Evolutionary conservation across 2,888 invertebrate genomes (phyloP), one percentile per base, ranked within the genome.

Genomic region (Nomada ferruginata): DNA sequence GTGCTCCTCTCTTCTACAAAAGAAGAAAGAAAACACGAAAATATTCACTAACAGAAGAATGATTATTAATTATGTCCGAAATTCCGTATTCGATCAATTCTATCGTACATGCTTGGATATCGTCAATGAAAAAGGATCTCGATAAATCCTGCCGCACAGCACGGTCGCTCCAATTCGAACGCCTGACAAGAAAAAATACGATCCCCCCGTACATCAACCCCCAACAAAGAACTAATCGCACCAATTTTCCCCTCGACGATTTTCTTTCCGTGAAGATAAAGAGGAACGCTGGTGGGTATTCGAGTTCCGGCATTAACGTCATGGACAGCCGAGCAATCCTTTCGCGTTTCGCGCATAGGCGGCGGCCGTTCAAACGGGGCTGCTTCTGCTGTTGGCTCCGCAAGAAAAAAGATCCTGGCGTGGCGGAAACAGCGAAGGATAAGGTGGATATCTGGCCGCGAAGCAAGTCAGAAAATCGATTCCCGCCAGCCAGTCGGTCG

Each of bases 271-370:
- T 53, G 59, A 75, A 82, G 78, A 72, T 59, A 76, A 71, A 84
- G 47, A 77, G 60, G 52, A 47, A 47, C 15, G 55, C 29, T 55
- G 53, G 47, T 59, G 66, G 52, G 73, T 26, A 65, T 84, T 83
- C 73, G 78, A 82, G 73, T 86, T 76, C 42, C 65, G 15, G 66
- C 86, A 79, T 87, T 85, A 87, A 86, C 66, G 87, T 85, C 87
- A 82, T 61, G 18, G 53, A 50, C 85, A 81, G 85, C 60, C 42
- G 50, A 53, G 70, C 75, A 57, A 85, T 87, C 70, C 83, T 85
- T 83, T 86, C 74, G 77, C 81, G 76, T 83, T 79, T 77, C 69
- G 74, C 77, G 59, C 76, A 55, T 81, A 79, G 73, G 53, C 73
- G 61, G 23, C 23, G 65, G 42, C 11, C 63, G 23, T 69, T 82